phyloP scores from a whole-genome alignment of 2,113 vertebrate genomes.

The Thomomys bottae region DNA sequence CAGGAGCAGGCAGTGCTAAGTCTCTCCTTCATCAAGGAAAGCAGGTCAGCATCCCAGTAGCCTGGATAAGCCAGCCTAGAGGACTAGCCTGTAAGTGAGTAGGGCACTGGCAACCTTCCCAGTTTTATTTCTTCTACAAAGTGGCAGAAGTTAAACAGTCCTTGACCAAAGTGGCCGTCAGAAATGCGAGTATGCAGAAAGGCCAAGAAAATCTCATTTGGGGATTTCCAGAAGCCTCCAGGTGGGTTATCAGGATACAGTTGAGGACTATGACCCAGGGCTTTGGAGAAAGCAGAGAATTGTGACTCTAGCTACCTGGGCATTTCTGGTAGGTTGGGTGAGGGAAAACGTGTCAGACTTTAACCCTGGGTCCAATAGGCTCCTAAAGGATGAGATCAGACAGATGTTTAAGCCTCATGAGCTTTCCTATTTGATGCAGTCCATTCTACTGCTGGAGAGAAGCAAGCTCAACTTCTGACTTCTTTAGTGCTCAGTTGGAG shows the following conservation, averaged over 20 bases:
- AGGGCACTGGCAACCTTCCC: not conserved
- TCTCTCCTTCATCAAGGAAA: slow-evolving; percentile 4
- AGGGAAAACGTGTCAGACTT: not conserved
- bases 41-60: not conserved
- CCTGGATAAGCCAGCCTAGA: not conserved
- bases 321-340: not conserved
- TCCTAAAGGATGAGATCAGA: slow-evolving; percentile 20
- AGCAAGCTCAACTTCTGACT: not conserved
- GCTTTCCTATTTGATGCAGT: not conserved
- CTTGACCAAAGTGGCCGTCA: not conserved
- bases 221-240: not conserved
- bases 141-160: not conserved
- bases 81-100: not conserved
- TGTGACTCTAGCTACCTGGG: not conserved
- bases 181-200: not conserved
- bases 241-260: not conserved
- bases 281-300: not conserved
- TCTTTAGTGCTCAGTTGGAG: too few relatives aligned
- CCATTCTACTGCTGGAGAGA: not conserved
- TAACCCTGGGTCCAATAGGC: not conserved
- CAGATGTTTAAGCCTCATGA: not conserved
- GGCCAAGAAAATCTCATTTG: not conserved
- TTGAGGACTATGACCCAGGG: not conserved
- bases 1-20: not conserved
- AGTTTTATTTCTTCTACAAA: slow-evolving; percentile 9